Evolutionary conservation across 2,888 invertebrate species (phyloP).

Genomic region (Copidosoma aretas): DNA sequence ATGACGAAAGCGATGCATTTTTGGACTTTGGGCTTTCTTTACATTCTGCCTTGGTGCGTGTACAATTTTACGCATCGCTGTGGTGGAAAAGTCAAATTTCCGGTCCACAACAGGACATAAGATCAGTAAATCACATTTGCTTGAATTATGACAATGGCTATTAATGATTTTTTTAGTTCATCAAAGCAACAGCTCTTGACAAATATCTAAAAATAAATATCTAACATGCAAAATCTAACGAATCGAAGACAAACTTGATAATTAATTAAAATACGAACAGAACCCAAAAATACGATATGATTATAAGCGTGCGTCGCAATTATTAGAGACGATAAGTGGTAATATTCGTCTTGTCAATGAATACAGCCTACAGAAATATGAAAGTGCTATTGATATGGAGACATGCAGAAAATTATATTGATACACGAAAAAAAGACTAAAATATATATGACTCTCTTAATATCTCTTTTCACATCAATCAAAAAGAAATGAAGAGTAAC

Average conservation of each 20-base stretch:
- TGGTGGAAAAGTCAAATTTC: no score
- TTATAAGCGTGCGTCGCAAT: slow-evolving; percentile 34
- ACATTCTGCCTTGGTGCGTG: no score
- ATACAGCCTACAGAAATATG: slow-evolving; percentile 27
- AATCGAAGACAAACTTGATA: slow-evolving; percentile 34
- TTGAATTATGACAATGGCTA: slow-evolving; percentile 15
- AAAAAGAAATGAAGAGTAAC: slow-evolving; percentile 28
- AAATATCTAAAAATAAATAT: slow-evolving; percentile 28
- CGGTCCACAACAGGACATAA: not conserved
- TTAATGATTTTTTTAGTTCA: slow-evolving; percentile 8
- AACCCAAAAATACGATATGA: slow-evolving; percentile 30
- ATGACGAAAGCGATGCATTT: no score
- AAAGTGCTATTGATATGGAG: slow-evolving; percentile 37
- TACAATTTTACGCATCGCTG: no score
- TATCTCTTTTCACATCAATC: slow-evolving; percentile 22
- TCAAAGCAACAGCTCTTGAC: slow-evolving; percentile 8
- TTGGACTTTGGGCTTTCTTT: no score
- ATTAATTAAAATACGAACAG: slow-evolving; percentile 33
- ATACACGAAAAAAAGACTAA: slow-evolving; percentile 6
- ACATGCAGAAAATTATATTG: slow-evolving; percentile 35
- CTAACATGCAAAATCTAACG: slow-evolving; percentile 40
- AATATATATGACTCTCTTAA: slow-evolving; percentile 23
- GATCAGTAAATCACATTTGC: not conserved
- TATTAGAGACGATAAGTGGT: slow-evolving; percentile 30
- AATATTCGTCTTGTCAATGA: slow-evolving; percentile 29